Evolutionary conservation across 1,140 invertebrate genomes (phyloP), one percentile per base, ranked within the genome.

Genomic region (Aporrectodea caliginosa): DNA sequence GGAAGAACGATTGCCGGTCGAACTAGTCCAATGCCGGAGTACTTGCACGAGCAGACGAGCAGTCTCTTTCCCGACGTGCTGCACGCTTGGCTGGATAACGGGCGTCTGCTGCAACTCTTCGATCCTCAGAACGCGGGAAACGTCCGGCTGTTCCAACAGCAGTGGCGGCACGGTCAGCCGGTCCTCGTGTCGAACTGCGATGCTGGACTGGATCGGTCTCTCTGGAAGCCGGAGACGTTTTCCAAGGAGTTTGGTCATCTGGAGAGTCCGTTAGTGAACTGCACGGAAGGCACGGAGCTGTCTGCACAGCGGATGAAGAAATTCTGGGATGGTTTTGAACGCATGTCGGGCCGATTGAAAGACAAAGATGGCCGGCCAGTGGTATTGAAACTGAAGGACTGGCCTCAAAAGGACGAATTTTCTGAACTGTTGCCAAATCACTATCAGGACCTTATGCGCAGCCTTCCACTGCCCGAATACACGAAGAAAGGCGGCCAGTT

Each of bases 281-380:
- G 95, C 84, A 91, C 93, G 82, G 96, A 93, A 70, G 94, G 94
- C 1, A 93, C 94, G 83, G 81, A 86, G 16, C 83, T 88, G 1
- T 81, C 86, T 70, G 85, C 89, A 93, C 77, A 94, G 95, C 93
- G 93, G 1, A 96, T 98, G 92, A 91, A 92, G 29, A 94, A 94
- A 83, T 98, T 98, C 88, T 98, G 97, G 97, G 95, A 98, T 84
- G 96, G 96, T 32, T 98, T 98, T 88, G 94, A 97, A 81, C 90
- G 93, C 78, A 92, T 93, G 73, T 91, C 91, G 0, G 94, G 83
- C 84, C 90, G 96, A 74, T 88, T 98, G 1, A 92, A 93, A 70
- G 95, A 97, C 88, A 93, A 90, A 22, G 85, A 89, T 79, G 86
- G 87, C 22, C 85, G 94, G 81, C 92, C 93, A 0, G 96, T 98